These are phyloP conservation scores for Bedellia somnulentella DNA, from an alignment of 2,888 invertebrate genomes.

Conservation along the genomic window DNA sequence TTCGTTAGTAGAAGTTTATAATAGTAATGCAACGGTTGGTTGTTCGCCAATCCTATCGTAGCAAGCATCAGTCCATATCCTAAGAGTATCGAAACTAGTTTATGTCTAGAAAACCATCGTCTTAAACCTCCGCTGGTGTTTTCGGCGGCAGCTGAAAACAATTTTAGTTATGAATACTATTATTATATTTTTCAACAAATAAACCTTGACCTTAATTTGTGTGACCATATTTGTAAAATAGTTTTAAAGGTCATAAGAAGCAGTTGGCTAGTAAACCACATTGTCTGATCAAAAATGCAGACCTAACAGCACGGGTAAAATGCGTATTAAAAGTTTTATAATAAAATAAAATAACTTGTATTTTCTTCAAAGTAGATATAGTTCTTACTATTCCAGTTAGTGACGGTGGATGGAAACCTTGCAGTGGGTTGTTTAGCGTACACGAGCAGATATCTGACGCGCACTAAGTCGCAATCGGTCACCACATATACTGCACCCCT, in stretches of 20 bases:
- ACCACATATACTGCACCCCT: slow-evolving; percentile 68
- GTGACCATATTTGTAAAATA: too few species aligned
- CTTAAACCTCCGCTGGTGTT: slow-evolving; percentile 40
- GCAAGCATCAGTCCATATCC: slow-evolving; percentile 66
- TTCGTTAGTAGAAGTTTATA: slow-evolving; percentile 56
- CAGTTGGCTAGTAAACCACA: too few species aligned
- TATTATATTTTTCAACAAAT: too few species aligned
- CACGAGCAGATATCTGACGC: slow-evolving; percentile 74
- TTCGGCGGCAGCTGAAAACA: too few species aligned
- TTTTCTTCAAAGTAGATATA: too few species aligned
- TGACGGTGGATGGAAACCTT: slow-evolving; percentile 24
- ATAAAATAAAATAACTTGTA: too few species aligned
- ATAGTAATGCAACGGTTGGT: slow-evolving; percentile 65
- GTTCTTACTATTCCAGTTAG: background rate
- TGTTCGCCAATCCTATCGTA: slow-evolving; percentile 66
- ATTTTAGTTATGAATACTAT: too few species aligned
- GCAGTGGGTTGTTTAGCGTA: slow-evolving; percentile 59
- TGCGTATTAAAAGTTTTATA: too few species aligned
- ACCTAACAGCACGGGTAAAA: too few species aligned
- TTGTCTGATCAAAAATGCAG: too few species aligned
- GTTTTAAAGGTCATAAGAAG: too few species aligned
- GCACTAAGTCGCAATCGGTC: slow-evolving; percentile 73
- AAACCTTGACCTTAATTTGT: too few species aligned
- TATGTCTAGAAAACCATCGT: slow-evolving; percentile 64
- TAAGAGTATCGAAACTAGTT: slow-evolving; percentile 63